Evolutionary conservation across 2,113 vertebrate genomes (phyloP).

Genomic region (Furnarius figulus): DNA sequence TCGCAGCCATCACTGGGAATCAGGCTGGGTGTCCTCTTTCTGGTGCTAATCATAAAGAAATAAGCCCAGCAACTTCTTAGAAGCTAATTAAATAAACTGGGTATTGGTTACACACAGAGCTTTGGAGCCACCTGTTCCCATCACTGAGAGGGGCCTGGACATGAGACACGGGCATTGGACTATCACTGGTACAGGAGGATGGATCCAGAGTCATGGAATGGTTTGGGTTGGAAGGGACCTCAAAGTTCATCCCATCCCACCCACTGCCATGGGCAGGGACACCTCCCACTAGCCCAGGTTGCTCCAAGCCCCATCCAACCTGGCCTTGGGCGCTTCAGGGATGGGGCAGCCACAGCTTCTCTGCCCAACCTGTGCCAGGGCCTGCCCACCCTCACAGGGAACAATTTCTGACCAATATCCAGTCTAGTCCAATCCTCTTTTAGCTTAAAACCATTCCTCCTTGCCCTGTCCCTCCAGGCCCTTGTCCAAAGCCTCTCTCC

Average conservation of each 20-base stretch:
- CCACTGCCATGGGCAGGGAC: not conserved
- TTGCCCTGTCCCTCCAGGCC: not conserved
- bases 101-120: not conserved
- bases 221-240: not conserved
- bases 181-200: not conserved
- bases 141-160: not conserved
- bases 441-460: not conserved
- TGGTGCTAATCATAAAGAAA: rapidly evolving
- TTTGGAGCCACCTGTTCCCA: not conserved
- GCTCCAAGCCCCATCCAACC: rapidly evolving
- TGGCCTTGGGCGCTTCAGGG: not conserved
- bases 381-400: not conserved
- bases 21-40: not conserved
- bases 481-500: not conserved
- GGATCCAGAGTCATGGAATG: not conserved
- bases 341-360: not conserved
- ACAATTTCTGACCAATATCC: not conserved
- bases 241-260: not conserved
- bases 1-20: not conserved
- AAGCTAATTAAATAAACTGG: not conserved
- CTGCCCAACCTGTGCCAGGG: not conserved
- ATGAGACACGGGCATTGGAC: rapidly evolving
- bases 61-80: not conserved
- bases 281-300: not conserved
- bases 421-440: not conserved